Conservation (phyloP, 2,113 vertebrate genomes). For the Zosterops hypoxanthus region DNA sequence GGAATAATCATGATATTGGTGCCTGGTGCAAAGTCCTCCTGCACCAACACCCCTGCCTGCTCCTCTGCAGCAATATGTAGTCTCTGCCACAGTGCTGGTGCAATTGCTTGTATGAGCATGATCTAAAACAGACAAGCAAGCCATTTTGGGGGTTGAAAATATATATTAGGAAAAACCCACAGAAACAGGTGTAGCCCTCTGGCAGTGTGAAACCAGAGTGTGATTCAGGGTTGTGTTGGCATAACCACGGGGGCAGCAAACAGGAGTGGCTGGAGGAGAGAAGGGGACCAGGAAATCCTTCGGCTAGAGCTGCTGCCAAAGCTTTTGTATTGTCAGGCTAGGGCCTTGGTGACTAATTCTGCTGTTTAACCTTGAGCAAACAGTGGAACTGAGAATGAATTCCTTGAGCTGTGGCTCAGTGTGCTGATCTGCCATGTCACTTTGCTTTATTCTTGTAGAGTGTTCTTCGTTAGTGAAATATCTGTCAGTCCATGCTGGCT, state of each 20-base stretch:
- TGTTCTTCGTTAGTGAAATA: neutral
- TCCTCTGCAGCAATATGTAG: fast-evolving
- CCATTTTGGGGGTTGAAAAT: neutral
- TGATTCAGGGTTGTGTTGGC: slow-evolving; percentile 4
- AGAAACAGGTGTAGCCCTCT: neutral
- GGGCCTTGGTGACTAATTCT: slow-evolving; percentile 38
- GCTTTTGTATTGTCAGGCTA: slow-evolving; percentile 1
- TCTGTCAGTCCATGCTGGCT: fast-evolving
- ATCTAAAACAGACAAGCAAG: neutral
- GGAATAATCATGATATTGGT: fast-evolving
- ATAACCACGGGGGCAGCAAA: neutral
- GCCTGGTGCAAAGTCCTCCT: neutral
- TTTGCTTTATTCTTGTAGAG: neutral
- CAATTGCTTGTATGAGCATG: neutral
- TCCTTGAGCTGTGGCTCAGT: neutral
- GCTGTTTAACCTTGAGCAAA: slow-evolving; percentile 34
- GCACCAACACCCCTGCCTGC: fast-evolving
- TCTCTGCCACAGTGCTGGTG: fast-evolving
- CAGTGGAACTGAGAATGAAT: neutral
- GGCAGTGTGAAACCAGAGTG: fast-evolving
- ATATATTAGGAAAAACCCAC: neutral
- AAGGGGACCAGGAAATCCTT: slow-evolving; percentile 46
- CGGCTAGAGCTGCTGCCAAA: slow-evolving; percentile 21
- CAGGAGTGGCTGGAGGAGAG: neutral
- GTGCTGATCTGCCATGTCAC: fast-evolving